These are phyloP conservation scores for Halichoeres trimaculatus DNA, from an alignment of 2,113 vertebrate genomes.

Conservation along the genomic window DNA sequence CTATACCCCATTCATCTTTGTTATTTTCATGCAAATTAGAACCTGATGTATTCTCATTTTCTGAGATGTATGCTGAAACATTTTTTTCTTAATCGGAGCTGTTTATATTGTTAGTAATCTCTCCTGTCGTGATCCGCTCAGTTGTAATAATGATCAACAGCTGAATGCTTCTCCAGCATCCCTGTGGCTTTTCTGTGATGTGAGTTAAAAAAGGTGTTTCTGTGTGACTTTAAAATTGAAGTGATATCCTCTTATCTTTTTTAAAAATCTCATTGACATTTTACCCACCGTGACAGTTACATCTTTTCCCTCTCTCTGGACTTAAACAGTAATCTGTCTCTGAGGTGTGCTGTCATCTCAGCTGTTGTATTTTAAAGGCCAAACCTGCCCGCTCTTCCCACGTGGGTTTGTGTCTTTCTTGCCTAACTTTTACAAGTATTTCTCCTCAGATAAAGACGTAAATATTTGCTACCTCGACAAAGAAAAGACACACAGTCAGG, in stretches of 20 bases:
- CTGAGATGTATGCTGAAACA: constrained; percentile 37
- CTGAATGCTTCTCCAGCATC: not conserved
- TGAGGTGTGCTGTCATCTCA: constrained; percentile 57
- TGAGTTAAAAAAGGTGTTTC: not conserved
- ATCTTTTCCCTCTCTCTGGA: constrained; percentile 14
- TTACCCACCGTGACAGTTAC: constrained; percentile 26
- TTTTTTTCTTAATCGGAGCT: constrained; percentile 25
- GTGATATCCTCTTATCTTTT: not conserved
- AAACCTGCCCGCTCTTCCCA: constrained; percentile 40
- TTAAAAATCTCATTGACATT: constrained; percentile 57
- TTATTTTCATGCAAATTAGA: constrained; percentile 58
- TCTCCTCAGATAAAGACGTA: not conserved
- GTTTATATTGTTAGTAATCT: constrained; percentile 55
- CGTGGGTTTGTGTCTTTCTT: constrained; percentile 3
- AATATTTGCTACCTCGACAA: constrained; percentile 11
- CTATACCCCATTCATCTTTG: constrained; percentile 37
- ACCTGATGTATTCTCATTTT: constrained; percentile 53
- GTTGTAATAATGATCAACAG: constrained; percentile 23
- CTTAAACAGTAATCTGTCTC: constrained; percentile 31
- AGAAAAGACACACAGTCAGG: not conserved
- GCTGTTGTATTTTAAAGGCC: constrained; percentile 67
- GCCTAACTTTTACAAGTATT: constrained; percentile 4
- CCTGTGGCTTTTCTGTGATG: constrained; percentile 5
- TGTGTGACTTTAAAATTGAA: constrained; percentile 1
- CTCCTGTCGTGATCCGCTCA: constrained; percentile 2